Conservation (phyloP, 1,140 invertebrate genomes). For the Acromyrmex echinatior region DNA sequence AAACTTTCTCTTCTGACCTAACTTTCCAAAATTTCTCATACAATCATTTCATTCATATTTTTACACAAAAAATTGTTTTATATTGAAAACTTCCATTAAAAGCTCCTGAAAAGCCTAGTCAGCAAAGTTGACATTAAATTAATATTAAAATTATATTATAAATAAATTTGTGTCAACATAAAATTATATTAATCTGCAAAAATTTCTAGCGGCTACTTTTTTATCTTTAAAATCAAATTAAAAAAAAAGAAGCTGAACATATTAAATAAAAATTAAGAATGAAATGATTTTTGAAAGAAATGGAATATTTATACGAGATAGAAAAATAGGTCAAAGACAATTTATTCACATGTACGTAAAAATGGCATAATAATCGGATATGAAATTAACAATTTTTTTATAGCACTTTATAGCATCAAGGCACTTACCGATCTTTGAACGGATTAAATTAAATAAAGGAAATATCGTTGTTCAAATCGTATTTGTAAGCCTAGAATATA, state of each 20-base stretch:
- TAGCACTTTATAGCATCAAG: not conserved
- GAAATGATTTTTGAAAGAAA: too few relatives aligned
- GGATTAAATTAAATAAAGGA: conserved; percentile 19
- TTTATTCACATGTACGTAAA: not conserved
- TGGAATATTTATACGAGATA: not conserved
- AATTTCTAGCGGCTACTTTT: not conserved
- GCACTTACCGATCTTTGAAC: not conserved
- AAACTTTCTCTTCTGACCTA: conserved; percentile 86
- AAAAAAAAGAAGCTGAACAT: not conserved
- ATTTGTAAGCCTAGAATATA: not conserved
- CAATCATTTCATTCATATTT: not conserved
- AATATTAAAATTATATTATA: not conserved
- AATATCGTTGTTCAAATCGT: conserved; percentile 28
- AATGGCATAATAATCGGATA: not conserved
- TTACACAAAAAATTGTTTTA: not conserved
- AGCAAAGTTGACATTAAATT: not conserved
- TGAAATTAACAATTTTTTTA: conserved; percentile 8
- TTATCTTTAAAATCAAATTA: not conserved
- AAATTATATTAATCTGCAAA: not conserved
- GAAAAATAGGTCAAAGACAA: conserved; percentile 24
- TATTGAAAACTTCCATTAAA: not conserved
- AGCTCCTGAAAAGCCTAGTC: not conserved
- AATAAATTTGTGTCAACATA: not conserved
- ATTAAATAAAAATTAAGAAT: too few relatives aligned
- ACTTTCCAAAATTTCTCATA: conserved; percentile 73